Conservation (phyloP, 2,888 invertebrate genomes). For the Incurvaria masculella region DNA sequence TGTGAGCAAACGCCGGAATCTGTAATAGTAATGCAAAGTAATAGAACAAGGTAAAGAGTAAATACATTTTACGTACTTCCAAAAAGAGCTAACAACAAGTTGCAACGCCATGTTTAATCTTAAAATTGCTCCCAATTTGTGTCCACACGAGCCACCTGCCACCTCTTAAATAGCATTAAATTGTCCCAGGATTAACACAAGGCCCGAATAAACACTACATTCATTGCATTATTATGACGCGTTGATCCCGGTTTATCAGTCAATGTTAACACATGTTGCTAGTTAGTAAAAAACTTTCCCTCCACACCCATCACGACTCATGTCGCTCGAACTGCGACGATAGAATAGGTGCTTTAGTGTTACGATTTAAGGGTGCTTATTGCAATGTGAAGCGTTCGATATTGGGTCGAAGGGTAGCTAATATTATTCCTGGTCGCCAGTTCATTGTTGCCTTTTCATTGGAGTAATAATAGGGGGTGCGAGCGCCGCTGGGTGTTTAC, state of each 20-base stretch:
- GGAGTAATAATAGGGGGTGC: constrained; percentile 56
- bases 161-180: constrained; percentile 38
- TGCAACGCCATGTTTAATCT: too few relatives aligned
- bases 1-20: too few relatives aligned
- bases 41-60: too few relatives aligned
- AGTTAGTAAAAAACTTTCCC: constrained; percentile 43
- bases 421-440: constrained; percentile 52
- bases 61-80: too few relatives aligned
- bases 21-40: too few relatives aligned
- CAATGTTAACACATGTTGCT: constrained; percentile 58
- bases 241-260: constrained; percentile 56
- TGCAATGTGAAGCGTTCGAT: constrained; percentile 10
- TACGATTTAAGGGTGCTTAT: constrained; percentile 25
- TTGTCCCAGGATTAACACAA: constrained; percentile 36
- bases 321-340: constrained; percentile 20
- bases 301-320: constrained; percentile 4
- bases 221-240: constrained; percentile 58
- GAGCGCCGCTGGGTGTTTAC: too few relatives aligned
- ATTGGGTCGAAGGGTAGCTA: constrained; percentile 51
- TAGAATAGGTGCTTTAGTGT: constrained; percentile 21
- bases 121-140: too few relatives aligned
- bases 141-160: constrained; percentile 44
- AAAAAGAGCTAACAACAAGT: too few relatives aligned
- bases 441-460: constrained; percentile 56
- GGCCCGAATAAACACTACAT: constrained; percentile 49